Evolutionary conservation across 1,140 invertebrate species (phyloP), one percentile per base, ranked within the genome.

Genomic region (Nixonia krombeini): DNA sequence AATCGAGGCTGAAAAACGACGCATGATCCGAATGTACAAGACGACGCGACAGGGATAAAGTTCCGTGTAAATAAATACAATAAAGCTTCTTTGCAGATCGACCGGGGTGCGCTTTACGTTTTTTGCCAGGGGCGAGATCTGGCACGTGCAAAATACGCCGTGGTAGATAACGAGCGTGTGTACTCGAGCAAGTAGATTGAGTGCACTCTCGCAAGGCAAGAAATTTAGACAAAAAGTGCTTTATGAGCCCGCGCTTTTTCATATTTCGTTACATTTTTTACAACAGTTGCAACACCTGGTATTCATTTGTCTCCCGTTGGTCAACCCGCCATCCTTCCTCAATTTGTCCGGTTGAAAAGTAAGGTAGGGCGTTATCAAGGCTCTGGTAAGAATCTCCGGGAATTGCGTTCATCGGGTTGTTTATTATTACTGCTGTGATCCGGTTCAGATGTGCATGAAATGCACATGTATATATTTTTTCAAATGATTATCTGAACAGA

Each of bases 151-250:
- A 65, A 65, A 57, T 52, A 47, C 56, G 57, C 45, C 28, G 47
- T 47, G 12, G 21, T 28, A 35, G 53, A 57, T 65, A 65, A 65
- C 47, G 53, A 57, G 47, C 53, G 53, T 58, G 53, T 65, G 62
- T 65, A 65, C 40, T 64, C 42, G 52, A 28, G 41, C 62, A 49
- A 65, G 49, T 58, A 53, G 62, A 65, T 65, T 65, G 53, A 58
- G 49, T 57, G 25, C 61, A 46, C 49, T 64, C 49, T 51, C 15
- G 47, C 10, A 18, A 41, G 62, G 46, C 53, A 49, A 65, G 62
- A 65, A 65, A 57, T 57, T 53, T 44, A 29, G n/a, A 15, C 28
- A 47, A 58, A 53, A 65, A 53, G 26, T 52, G 47, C 28, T 52
- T 57, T 57, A 18, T 40, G 21, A 52, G 40, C 38, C 17, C 10